phyloP scores from a whole-genome alignment of 1,140 invertebrate species.

The Hermatobates lingyangjiaoensis region DNA sequence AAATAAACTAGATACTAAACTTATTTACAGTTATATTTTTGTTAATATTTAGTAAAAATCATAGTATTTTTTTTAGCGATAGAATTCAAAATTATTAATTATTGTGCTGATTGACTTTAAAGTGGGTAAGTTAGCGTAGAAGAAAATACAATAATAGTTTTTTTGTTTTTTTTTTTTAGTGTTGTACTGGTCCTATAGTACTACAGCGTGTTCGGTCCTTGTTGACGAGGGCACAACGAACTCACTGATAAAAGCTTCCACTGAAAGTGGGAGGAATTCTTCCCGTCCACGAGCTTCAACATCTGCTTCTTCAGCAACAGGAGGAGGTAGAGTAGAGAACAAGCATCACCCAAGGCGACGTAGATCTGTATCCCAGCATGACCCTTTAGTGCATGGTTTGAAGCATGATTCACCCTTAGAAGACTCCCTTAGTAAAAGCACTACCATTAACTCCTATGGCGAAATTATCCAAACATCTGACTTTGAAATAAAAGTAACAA shows the following conservation, averaged over 20 bases:
- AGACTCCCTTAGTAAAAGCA: too few species aligned
- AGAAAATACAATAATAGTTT: background rate
- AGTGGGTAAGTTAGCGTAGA: background rate
- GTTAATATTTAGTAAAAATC: too few species aligned
- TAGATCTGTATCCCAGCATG: conserved; percentile 44
- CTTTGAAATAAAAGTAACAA: background rate
- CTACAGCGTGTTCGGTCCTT: conserved; percentile 60
- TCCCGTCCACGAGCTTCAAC: conserved; percentile 12
- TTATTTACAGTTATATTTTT: too few species aligned
- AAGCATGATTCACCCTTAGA: conserved; percentile 20
- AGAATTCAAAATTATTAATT: too few species aligned
- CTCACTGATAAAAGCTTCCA: conserved; percentile 21
- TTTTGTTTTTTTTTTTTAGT: conserved; percentile 29
- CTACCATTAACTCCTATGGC: background rate
- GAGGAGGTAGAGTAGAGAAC: conserved; percentile 33
- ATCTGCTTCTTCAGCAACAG: conserved; percentile 28
- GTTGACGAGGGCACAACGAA: conserved; percentile 41
- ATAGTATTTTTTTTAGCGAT: too few species aligned
- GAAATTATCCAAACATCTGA: background rate
- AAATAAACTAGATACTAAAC: too few species aligned
- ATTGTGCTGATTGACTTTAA: too few species aligned
- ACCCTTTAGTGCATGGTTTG: conserved; percentile 19
- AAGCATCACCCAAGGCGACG: conserved; percentile 23
- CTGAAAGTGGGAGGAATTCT: conserved; percentile 12
- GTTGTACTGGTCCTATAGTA: conserved; percentile 58